A percentile compares a stretch with the other conserved stretches of the same genome.
Conservation (phyloP, 92 coral and sea anemone genomes). For the Muricea muricata region DNA sequence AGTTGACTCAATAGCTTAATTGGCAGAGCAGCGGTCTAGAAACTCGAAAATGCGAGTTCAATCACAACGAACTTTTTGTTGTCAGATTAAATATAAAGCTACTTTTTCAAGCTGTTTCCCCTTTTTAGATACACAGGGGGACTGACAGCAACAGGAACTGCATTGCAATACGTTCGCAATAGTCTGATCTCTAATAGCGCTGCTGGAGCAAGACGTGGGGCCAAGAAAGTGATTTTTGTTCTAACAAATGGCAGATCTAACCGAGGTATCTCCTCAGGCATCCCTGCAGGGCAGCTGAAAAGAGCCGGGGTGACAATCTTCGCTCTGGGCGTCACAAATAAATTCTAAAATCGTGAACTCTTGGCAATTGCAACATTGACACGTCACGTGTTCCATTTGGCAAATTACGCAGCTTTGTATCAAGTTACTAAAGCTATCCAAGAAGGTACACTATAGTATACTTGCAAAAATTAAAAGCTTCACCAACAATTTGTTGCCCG, state of each 20-base stretch:
- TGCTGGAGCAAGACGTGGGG: slow-evolving; percentile 26
- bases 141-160: slow-evolving; percentile 22
- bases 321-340: slow-evolving; percentile 24
- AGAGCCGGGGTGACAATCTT: slow-evolving; percentile 10
- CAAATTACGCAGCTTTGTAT: slow-evolving; percentile 11
- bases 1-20: no score
- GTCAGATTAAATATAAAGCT: no score
- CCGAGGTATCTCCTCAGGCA: neutral
- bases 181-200: neutral
- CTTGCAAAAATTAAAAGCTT: neutral
- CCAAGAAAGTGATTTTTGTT: no score
- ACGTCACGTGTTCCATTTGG: slow-evolving; percentile 7
- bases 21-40: no score
- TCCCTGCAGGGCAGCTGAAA: slow-evolving; percentile 15
- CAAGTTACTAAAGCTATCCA: neutral
- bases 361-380: neutral
- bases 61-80: no score
- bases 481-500: neutral
- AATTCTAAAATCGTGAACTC: neutral
- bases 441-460: slow-evolving; percentile 3
- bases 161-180: slow-evolving; percentile 25
- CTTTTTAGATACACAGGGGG: slow-evolving; percentile 33
- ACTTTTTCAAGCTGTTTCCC: no score
- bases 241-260: no score
- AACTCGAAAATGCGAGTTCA: no score